Percentiles rank a stretch among this genome's conserved stretches.
Conservation (phyloP, 37 sponge, comb jelly and placozoan genomes). For the Ianthella basta region DNA sequence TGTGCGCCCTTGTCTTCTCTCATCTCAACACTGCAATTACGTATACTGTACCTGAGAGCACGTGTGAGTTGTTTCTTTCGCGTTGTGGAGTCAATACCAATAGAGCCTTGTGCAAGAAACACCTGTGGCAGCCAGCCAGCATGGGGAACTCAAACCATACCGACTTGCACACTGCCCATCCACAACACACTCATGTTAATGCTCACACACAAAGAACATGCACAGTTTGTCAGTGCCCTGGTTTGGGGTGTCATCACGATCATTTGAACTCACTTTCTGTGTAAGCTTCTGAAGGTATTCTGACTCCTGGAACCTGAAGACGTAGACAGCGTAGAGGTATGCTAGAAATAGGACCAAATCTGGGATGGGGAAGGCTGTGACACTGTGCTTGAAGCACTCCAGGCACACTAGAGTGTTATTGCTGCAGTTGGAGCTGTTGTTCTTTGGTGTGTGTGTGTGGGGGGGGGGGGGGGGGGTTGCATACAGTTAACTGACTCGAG, state of each 20-base stretch:
- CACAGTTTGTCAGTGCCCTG: too few species aligned
- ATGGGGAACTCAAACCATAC: background rate
- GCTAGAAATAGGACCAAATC: constrained; percentile 65
- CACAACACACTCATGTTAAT: too few species aligned
- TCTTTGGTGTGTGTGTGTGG: too few species aligned
- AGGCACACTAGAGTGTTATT: background rate
- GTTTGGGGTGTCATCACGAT: too few species aligned
- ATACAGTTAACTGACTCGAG: too few species aligned
- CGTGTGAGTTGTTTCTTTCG: constrained; percentile 62
- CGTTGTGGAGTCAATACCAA: constrained; percentile 37
- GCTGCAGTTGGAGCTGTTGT: background rate
- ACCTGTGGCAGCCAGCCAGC: constrained; percentile 33
- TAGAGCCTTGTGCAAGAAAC: constrained; percentile 54
- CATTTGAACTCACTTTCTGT: constrained; percentile 72
- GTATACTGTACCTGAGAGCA: constrained; percentile 53
- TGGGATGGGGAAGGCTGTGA: constrained; percentile 69
- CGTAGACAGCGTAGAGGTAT: constrained; percentile 72
- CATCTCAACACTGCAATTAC: background rate
- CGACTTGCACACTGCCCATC: background rate
- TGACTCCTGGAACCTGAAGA: constrained; percentile 67
- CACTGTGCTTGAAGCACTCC: constrained; percentile 28
- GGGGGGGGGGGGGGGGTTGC: background rate
- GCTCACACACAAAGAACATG: too few species aligned
- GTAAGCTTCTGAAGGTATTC: constrained; percentile 83
- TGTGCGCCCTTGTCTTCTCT: background rate